A percentile compares a stretch with the other conserved stretches of the same genome.
Conservation (phyloP, 2,888 invertebrate species). For the Atethmia centrago region DNA sequence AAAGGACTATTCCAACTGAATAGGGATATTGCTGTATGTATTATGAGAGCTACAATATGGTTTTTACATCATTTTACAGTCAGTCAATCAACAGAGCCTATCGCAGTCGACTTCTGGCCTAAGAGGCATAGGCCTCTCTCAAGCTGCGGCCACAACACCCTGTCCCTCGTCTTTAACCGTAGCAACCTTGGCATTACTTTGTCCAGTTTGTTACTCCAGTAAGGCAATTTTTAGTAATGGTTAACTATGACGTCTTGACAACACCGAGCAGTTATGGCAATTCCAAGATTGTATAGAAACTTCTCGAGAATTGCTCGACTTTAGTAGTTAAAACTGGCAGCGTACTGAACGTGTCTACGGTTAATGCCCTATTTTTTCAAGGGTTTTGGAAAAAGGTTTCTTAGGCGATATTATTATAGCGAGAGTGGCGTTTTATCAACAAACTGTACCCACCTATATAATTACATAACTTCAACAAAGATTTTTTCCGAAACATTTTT, state of each 20-base stretch:
- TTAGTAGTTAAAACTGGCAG: not conserved
- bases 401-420: not conserved
- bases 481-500: not conserved
- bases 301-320: not conserved
- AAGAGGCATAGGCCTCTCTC: not conserved
- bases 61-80: not conserved
- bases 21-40: slow-evolving; percentile 86
- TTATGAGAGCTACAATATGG: not conserved
- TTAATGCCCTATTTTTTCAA: not conserved
- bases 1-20: slow-evolving; percentile 93
- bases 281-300: not conserved
- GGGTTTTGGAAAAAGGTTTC: not conserved
- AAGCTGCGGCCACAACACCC: not conserved
- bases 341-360: not conserved
- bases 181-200: no score
- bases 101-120: not conserved
- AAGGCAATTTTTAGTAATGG: no score
- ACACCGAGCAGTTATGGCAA: not conserved
- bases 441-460: not conserved
- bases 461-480: not conserved
- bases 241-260: no score
- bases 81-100: not conserved
- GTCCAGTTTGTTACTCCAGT: no score
- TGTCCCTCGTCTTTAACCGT: not conserved
- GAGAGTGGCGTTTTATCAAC: not conserved